Evolutionary conservation across 1,140 invertebrate genomes (phyloP).

Genomic region (Vollenhovia emeryi): DNA sequence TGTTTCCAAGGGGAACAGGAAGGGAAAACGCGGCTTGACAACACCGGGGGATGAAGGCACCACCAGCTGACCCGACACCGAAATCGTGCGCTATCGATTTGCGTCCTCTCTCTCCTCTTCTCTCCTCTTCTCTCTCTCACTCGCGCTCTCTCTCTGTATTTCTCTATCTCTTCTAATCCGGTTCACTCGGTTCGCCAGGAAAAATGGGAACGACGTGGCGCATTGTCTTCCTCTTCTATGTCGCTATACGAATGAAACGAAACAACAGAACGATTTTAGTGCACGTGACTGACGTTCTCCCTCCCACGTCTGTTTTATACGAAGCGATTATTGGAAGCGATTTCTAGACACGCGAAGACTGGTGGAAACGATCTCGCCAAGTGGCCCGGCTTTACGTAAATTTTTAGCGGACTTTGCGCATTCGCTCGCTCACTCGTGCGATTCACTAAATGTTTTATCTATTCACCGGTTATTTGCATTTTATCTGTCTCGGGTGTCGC

Average conservation of each 20-base stretch:
- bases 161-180: background rate
- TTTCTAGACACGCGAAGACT: slow-evolving; percentile 60
- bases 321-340: slow-evolving; percentile 6
- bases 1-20: background rate
- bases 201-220: slow-evolving; percentile 41
- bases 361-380: background rate
- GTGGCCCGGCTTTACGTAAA: background rate
- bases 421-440: too few species aligned
- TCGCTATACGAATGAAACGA: background rate
- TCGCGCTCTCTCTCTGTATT: background rate
- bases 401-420: background rate
- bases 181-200: slow-evolving; percentile 48
- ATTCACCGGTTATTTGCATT: background rate
- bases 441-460: background rate
- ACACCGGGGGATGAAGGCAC: background rate
- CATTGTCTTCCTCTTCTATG: slow-evolving; percentile 42
- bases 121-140: too few species aligned
- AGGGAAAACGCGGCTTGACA: background rate
- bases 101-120: background rate
- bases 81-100: slow-evolving; percentile 45
- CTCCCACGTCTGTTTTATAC: background rate
- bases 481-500: background rate
- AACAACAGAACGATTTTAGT: background rate
- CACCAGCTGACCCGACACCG: slow-evolving; percentile 17
- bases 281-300: background rate